Base-by-base conservation (phyloP, 1,140 invertebrate genomes). In the Bombus vancouverensis region DNA sequence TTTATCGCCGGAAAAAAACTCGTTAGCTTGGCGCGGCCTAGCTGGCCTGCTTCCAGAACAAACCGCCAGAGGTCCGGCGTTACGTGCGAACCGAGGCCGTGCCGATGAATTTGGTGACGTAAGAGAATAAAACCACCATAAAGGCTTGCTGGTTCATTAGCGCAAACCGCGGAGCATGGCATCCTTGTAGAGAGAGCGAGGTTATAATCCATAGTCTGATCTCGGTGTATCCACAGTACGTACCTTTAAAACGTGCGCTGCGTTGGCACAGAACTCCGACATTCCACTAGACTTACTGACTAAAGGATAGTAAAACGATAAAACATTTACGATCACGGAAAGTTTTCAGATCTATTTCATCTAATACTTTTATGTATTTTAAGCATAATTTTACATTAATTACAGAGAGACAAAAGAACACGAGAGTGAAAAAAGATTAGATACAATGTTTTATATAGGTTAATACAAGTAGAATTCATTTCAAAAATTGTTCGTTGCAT, bases 51-150 rank as follows among this genome's bases (percentile, higher is more conserved):
- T 91, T 91, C 81, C 75, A 85, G 81, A 86, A 73, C 65, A 39
- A 28, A 28, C 90, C 90, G 85, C 77, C 72, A 91, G 92, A 88
- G 92, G 92, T 90, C 91, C 78, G 86, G 32, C 85, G 57, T 62
- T 85, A 44, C 53, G 76, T 72, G 74, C n/a, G 88, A 78, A 75
- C 66, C 57, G 74, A 85, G 89, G 79, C 88, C 88, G 74, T 34
- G 68, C 71, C 74, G 83, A 90, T 90, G 89, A 86, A 89, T 90
- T 89, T 92, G 87, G 88, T 93, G 92, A 93, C 92, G 92, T 93
- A 93, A 93, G 91, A 91, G 87, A 92, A 93, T 92, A 93, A 93
- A 93, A 92, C 81, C 89, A 92, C 90, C 90, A 89, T 92, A 93
- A 93, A 93, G 91, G 87, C 89, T 91, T 85, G 87, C 88, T 90